Base-by-base conservation (phyloP, 1,140 invertebrate genomes). In the Bombus haemorrhoidalis region DNA sequence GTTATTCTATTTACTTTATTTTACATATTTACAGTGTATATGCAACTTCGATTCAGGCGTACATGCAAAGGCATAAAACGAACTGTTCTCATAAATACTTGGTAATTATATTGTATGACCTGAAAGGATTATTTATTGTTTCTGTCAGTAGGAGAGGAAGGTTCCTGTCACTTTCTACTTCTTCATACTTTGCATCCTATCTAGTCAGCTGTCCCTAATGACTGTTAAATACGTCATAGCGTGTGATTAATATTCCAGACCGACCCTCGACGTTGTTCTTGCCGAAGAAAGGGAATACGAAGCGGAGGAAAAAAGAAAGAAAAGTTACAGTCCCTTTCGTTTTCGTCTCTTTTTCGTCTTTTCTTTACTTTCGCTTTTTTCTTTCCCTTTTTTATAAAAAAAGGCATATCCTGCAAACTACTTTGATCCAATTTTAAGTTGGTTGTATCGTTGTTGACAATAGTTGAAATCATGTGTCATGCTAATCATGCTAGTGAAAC, bases 171-270 rank as follows among this genome's bases (percentile, higher is more conserved):
- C 79, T 89, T 86, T 89, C 79, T 43, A 79, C 83, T 41, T 69
- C 77, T 76, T 39, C 81, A 57, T 41, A 64, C 47, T 86, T 87
- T 53, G 34, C 47, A 75, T 82, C 84, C 66, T 77, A 64, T 77
- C 81, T 72, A 83, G 81, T 77, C 85, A 72, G 28, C 87, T 82
- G 85, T 72, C 83, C 81, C 76, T 90, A 91, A 91, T 87, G 87
- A 89, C 59, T 59, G 71, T 86, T 86, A 81, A 89, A 83, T 82
- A 89, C 85, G 75, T 88, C 86, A 87, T 86, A 86, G 75, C 71
- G 64, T 25, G 77, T 92, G 89, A 92, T 92, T 92, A 91, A 92
- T 87, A 83, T 78, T 86, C 81, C 39, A 66, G 79, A 64, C 76
- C 77, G 76, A 80, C 68, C 68, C 57, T 80, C 77, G 25, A 1